phyloP scores from a whole-genome alignment of 2,888 invertebrate species.

The Drosophila imparisetae region DNA sequence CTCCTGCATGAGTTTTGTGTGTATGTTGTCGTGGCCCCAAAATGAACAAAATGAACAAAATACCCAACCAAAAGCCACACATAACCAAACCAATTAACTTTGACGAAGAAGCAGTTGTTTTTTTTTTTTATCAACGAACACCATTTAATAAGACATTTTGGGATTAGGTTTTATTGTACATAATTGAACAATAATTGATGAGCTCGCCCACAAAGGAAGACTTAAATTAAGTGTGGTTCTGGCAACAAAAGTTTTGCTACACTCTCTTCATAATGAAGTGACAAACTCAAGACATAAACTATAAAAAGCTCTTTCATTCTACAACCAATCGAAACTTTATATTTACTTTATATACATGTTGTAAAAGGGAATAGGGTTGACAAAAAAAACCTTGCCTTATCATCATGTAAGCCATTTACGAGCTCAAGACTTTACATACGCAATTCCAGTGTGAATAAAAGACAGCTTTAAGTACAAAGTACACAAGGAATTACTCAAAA shows the following conservation, averaged over 20 bases:
- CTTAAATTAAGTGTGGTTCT: background rate
- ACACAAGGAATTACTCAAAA: constrained; percentile 15
- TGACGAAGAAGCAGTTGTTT: constrained; percentile 1
- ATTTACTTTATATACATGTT: background rate
- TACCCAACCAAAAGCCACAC: constrained; percentile 4
- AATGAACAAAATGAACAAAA: background rate
- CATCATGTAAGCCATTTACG: constrained; percentile 11
- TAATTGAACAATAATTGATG: background rate
- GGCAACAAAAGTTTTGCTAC: background rate
- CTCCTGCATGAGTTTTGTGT: constrained; percentile 48
- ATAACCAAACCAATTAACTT: constrained; percentile 2
- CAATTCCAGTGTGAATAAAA: constrained; percentile 12
- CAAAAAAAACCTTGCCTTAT: background rate
- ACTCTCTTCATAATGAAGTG: background rate
- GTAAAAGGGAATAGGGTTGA: background rate
- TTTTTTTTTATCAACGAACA: background rate
- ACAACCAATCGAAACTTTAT: background rate
- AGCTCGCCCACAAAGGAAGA: background rate
- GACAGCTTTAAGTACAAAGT: constrained; percentile 19
- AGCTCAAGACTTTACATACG: background rate
- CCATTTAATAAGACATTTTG: background rate
- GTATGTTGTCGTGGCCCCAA: constrained; percentile 13
- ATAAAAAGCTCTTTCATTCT: background rate
- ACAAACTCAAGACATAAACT: background rate
- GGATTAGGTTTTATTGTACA: background rate